Percentiles rank a stretch among this genome's conserved stretches.
phyloP scores from a whole-genome alignment of 2,888 invertebrate species.

The Orchesellides sinensis region DNA sequence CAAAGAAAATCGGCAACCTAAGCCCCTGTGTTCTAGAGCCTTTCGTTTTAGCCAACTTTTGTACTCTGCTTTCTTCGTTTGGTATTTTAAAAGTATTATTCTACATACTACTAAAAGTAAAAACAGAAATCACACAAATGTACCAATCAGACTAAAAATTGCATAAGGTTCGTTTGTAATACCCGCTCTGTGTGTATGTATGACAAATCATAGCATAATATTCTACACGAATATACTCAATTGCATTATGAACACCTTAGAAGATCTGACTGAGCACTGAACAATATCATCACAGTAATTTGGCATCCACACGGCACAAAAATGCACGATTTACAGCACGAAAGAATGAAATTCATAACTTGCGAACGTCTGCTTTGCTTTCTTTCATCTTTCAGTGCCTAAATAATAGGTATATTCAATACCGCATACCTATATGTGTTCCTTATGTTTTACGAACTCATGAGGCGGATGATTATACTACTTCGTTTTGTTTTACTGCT shows the following conservation, averaged over 20 bases:
- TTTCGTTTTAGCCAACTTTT: too few species aligned
- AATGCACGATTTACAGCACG: slow-evolving; percentile 65
- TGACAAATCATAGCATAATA: neutral
- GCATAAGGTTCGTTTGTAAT: too few species aligned
- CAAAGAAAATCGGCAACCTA: too few species aligned
- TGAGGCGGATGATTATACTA: slow-evolving; percentile 23
- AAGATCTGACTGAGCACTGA: slow-evolving; percentile 54
- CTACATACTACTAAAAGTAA: too few species aligned
- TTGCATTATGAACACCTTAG: neutral
- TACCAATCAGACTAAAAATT: too few species aligned
- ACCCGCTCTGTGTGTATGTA: neutral
- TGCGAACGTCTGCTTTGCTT: neutral
- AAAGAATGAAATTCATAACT: slow-evolving; percentile 26
- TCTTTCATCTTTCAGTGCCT: too few species aligned
- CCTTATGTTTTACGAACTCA: neutral
- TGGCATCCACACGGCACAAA: slow-evolving; percentile 53
- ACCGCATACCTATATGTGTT: neutral
- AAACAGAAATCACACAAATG: too few species aligned
- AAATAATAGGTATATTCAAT: too few species aligned
- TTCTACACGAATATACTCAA: neutral
- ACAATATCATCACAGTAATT: slow-evolving; percentile 62
- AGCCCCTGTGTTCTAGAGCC: too few species aligned
- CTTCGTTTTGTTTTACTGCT: slow-evolving; percentile 24
- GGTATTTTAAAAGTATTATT: too few species aligned
- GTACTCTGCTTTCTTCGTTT: too few species aligned